Evolutionary conservation across 2,888 invertebrate genomes (phyloP).

Genomic region (Melanostoma scalare): DNA sequence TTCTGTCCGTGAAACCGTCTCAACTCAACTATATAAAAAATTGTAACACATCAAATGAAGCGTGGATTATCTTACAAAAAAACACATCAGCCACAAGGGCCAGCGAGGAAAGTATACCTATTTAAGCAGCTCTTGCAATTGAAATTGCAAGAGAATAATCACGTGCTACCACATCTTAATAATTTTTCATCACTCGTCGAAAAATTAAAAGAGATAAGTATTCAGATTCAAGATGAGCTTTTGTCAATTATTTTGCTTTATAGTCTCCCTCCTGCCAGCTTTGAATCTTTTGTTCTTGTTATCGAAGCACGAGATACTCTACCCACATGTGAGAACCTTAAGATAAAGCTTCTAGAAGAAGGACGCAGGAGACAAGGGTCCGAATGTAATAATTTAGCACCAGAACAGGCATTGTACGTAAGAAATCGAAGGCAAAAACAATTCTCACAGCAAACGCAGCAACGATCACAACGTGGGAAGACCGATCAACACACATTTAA

Average conservation of each 20-base stretch:
- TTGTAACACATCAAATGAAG: slow-evolving; percentile 17
- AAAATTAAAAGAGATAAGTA: no score
- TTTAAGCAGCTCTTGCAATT: not conserved
- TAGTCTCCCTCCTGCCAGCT: no score
- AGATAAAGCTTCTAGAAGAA: not conserved
- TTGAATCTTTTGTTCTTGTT: no score
- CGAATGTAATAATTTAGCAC: slow-evolving; percentile 1
- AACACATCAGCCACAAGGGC: slow-evolving; percentile 32
- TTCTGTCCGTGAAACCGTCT: no score
- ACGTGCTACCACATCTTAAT: slow-evolving; percentile 6
- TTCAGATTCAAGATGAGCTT: no score
- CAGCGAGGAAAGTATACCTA: slow-evolving; percentile 26
- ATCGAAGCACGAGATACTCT: not conserved
- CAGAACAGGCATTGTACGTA: not conserved
- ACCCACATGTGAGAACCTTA: no score
- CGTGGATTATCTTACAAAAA: slow-evolving; percentile 32
- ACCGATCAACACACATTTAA: not conserved
- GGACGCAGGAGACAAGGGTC: not conserved
- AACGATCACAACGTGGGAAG: slow-evolving; percentile 6
- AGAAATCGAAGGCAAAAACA: slow-evolving; percentile 1
- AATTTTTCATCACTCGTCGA: slow-evolving; percentile 9
- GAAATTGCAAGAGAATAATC: not conserved
- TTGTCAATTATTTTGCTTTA: no score
- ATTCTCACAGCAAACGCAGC: not conserved
- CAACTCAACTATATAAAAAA: no score